These are phyloP conservation scores for Drosophila limbata DNA, from an alignment of 2,888 invertebrate genomes.

Conservation along the genomic window DNA sequence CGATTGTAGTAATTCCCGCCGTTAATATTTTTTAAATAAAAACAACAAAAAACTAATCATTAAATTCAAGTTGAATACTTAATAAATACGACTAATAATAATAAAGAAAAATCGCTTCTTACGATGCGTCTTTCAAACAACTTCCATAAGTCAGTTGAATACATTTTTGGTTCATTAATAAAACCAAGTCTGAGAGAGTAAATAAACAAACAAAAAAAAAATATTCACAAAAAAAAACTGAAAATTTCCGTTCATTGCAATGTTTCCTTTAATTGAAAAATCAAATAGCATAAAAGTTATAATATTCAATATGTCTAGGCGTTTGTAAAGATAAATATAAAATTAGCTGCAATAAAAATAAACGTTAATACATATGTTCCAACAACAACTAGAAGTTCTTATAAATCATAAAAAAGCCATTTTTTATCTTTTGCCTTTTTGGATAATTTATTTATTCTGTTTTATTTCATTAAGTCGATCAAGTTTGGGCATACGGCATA, in stretches of 20 bases:
- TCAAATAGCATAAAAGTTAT: slow-evolving; percentile 27
- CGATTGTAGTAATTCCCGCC: slow-evolving; percentile 82
- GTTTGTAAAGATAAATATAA: slow-evolving; percentile 45
- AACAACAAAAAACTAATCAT: slow-evolving; percentile 18
- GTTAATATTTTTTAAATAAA: slow-evolving; percentile 70
- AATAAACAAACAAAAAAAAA: neutral
- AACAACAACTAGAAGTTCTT: slow-evolving; percentile 33
- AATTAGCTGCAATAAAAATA: slow-evolving; percentile 35
- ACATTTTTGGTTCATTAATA: slow-evolving; percentile 21
- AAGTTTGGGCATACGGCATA: slow-evolving; percentile 18
- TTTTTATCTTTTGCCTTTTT: neutral
- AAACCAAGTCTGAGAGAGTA: slow-evolving; percentile 14
- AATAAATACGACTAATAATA: slow-evolving; percentile 50
- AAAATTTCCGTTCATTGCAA: slow-evolving; percentile 20
- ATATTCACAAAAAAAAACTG: slow-evolving; percentile 10
- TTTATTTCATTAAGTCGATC: neutral
- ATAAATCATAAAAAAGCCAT: slow-evolving; percentile 9
- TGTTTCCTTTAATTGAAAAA: slow-evolving; percentile 5
- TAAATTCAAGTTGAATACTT: slow-evolving; percentile 42
- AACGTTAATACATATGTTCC: slow-evolving; percentile 37
- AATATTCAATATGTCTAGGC: slow-evolving; percentile 45
- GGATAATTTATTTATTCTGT: neutral
- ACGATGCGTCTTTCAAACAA: slow-evolving; percentile 63
- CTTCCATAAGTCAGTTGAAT: slow-evolving; percentile 61
- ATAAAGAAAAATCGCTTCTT: slow-evolving; percentile 50